Evolutionary conservation across 2,797 vertebrate species (phyloP).

Genomic region (Chaunax sp.): DNA sequence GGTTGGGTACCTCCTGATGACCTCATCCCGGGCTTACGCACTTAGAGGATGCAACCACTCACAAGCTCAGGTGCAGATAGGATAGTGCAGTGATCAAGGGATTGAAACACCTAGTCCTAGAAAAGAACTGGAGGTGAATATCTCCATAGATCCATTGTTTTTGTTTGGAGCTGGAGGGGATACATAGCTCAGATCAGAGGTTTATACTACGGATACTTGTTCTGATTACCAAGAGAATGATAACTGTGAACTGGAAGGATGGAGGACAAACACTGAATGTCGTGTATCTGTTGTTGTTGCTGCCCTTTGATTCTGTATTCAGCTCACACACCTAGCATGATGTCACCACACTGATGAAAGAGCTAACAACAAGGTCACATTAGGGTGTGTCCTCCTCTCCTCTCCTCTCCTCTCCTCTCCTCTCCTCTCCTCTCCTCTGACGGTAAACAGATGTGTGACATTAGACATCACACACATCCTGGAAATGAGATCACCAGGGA

Average conservation of each 20-base stretch:
- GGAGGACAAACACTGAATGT: background rate
- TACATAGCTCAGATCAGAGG: no score
- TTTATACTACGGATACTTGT: no score
- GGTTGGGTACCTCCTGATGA: no score
- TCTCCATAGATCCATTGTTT: no score
- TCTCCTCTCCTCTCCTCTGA: constrained; percentile 14
- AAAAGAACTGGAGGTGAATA: no score
- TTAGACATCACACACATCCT: constrained; percentile 57
- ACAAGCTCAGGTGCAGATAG: no score
- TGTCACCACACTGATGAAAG: constrained; percentile 58
- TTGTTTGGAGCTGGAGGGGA: no score
- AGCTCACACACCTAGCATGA: constrained; percentile 61
- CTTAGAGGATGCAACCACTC: no score
- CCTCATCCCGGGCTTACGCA: no score
- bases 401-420: constrained; percentile 14
- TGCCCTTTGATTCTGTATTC: constrained; percentile 60
- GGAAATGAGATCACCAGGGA: constrained; percentile 71
- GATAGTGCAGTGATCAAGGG: no score
- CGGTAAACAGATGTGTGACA: constrained; percentile 57
- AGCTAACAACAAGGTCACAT: constrained; percentile 46
- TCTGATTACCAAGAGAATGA: no score
- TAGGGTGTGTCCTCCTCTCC: constrained; percentile 65
- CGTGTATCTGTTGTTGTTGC: constrained; percentile 8
- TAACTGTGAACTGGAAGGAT: background rate
- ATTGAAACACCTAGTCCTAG: no score